Evolutionary conservation across 2,113 vertebrate genomes (phyloP), one percentile per base, ranked within the genome.

Genomic region (Phyllostomus hastatus): DNA sequence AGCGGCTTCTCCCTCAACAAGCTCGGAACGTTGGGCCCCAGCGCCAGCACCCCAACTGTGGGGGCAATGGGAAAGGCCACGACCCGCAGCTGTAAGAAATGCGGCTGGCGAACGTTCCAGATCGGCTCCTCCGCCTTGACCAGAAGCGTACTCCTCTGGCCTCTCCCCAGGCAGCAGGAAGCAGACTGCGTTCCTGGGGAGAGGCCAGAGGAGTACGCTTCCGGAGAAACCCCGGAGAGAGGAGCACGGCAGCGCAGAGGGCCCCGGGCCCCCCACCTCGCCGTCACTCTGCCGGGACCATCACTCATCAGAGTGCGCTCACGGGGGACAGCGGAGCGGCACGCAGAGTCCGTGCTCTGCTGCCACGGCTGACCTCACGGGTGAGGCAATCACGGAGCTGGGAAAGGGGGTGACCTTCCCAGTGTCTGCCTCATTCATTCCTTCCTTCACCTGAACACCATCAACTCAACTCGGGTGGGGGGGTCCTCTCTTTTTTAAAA

Each of bases 161-260:
- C 50, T 76, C 67, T 48, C 20, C 59, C 54, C 67, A 24, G 43
- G 85, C 16, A 35, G 67, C 7, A 38, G n/a, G 46, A n/a, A 59
- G 20, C 0, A 46, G 66, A 57, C 12, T 0, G 0, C 11, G 7
- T n/a, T n/a, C n/a, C n/a, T n/a, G n/a, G n/a, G n/a, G n/a, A n/a
- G n/a, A n/a, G n/a, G n/a, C n/a, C n/a, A n/a, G n/a, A n/a, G n/a
- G n/a, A n/a, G n/a, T n/a, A n/a, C n/a, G n/a, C n/a, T n/a, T n/a
- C n/a, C n/a, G n/a, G 54, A 81, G 33, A 92, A 67, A 57, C 15
- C 31, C 33, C 76, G 66, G 10, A 1, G 41, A 59, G 75, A 80
- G 3, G 0, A 5, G 31, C 43, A 43, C 5, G 7, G 72, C 28
- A 16, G 16, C 43, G 24, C 43, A 50, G 26, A 72, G 14, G 52